phyloP scores from a whole-genome alignment of 2,888 invertebrate genomes.

The Scrobipalpa costella region DNA sequence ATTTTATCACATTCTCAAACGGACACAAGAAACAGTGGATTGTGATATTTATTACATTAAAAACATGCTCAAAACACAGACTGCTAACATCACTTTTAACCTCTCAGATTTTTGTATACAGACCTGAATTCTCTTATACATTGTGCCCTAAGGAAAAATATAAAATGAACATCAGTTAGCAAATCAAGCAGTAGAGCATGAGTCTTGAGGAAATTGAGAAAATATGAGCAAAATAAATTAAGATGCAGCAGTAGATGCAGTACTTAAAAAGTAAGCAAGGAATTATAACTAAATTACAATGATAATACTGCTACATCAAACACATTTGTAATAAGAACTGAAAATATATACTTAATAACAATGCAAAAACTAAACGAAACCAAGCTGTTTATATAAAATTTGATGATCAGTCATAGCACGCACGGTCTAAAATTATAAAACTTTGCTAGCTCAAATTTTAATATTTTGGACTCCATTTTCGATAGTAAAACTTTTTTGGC shows the following conservation, averaged over 20 bases:
- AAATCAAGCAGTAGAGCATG: constrained; percentile 29
- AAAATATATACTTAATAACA: too few species aligned
- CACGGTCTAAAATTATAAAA: too few species aligned
- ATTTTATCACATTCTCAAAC: constrained; percentile 18
- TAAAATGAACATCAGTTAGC: constrained; percentile 52
- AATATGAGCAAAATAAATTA: background rate
- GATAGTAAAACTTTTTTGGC: too few species aligned
- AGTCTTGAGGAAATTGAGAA: background rate
- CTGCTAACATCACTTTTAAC: constrained; percentile 64
- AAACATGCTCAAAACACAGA: constrained; percentile 40
- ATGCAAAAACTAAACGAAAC: too few species aligned
- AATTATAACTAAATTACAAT: background rate
- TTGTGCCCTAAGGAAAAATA: constrained; percentile 78
- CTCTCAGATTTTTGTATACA: constrained; percentile 62
- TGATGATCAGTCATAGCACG: too few species aligned
- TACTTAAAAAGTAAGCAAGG: background rate
- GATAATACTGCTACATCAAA: too few species aligned
- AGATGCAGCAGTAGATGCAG: background rate
- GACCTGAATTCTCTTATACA: constrained; percentile 81
- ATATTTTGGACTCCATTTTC: too few species aligned
- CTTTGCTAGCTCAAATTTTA: too few species aligned
- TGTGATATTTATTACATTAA: constrained; percentile 19
- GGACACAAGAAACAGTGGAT: constrained; percentile 16
- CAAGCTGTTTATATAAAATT: too few species aligned
- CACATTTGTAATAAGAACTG: too few species aligned